Percentiles rank a stretch among this genome's conserved stretches.
These are phyloP conservation scores for Mechanitis messenoides DNA, from an alignment of 2,888 invertebrate species.

Conservation along the genomic window DNA sequence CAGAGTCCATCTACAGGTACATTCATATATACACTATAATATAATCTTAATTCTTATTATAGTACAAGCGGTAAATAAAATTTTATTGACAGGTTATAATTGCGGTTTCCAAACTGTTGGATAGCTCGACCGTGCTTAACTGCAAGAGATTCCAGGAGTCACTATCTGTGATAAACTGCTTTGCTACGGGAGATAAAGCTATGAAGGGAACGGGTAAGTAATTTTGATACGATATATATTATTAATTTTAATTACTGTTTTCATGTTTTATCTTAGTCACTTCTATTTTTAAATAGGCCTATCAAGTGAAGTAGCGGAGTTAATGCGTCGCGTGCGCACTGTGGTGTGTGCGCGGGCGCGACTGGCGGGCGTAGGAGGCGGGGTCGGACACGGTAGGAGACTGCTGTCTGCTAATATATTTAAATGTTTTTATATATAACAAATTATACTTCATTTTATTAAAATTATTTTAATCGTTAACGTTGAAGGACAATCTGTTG, in stretches of 20 bases:
- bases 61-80: neutral
- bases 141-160: slow-evolving; percentile 97
- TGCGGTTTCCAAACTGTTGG: slow-evolving; percentile 94
- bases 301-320: slow-evolving; percentile 92
- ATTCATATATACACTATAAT: neutral
- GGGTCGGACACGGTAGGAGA: slow-evolving; percentile 49
- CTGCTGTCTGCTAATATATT: slow-evolving; percentile 2
- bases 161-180: slow-evolving; percentile 93
- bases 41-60: neutral
- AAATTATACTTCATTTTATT: too few species aligned
- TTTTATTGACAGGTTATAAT: slow-evolving; percentile 84
- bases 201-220: slow-evolving; percentile 91
- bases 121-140: slow-evolving; percentile 92
- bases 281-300: slow-evolving; percentile 74
- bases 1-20: slow-evolving; percentile 91
- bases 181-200: slow-evolving; percentile 93
- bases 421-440: neutral
- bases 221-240: neutral
- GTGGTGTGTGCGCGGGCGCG: slow-evolving; percentile 96
- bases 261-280: neutral
- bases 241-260: neutral
- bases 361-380: slow-evolving; percentile 87
- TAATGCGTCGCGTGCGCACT: slow-evolving; percentile 94
- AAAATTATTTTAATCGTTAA: too few species aligned
- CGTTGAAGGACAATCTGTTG: too few species aligned